Evolutionary conservation across 2,888 invertebrate genomes (phyloP), one percentile per base, ranked within the genome.

Genomic region (Byasa hedistus): DNA sequence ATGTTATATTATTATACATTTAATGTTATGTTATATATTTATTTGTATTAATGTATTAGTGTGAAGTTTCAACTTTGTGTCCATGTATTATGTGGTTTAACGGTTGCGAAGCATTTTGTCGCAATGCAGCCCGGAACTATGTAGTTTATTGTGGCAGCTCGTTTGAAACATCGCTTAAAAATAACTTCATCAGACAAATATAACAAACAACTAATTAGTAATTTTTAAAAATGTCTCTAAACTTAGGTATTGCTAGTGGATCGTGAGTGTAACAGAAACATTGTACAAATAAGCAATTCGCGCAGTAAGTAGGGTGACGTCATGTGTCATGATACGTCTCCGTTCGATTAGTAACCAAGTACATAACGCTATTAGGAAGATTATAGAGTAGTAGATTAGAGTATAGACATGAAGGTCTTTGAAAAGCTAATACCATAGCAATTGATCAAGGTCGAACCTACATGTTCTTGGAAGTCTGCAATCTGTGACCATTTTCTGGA

Each of bases 81-180:
- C 36, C 51, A 57, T 61, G 57, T 57, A 52, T 65, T 36, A 65
- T 55, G 22, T 44, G 44, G 39, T 23, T 32, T 63, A 59, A 60
- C 55, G 55, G 32, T 32, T 36, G n/a, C 51, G 65, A 57, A 57
- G 61, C 61, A 61, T 56, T 57, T 61, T 61, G 65, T 61, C 65
- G 65, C 65, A 61, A 57, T 65, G 65, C 65, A 65, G 65, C 8
- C 36, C 39, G 32, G 57, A 22, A 23, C 39, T 23, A n/a, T 32
- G 32, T 57, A 61, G 21, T 61, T 39, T 60, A 19, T 55, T 51
- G 23, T 63, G 57, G 56, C 22, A 27, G 19, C 23, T n/a, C 21
- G 48, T 1, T 52, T 52, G 4, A 22, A 52, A 52, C 21, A 21
- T 52, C 21, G 52, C n/a, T 21, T 4, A 10, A 44, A 10, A 44